Evolutionary conservation across 2,888 invertebrate genomes (phyloP).

Genomic region (Opisthograptis luteolata): DNA sequence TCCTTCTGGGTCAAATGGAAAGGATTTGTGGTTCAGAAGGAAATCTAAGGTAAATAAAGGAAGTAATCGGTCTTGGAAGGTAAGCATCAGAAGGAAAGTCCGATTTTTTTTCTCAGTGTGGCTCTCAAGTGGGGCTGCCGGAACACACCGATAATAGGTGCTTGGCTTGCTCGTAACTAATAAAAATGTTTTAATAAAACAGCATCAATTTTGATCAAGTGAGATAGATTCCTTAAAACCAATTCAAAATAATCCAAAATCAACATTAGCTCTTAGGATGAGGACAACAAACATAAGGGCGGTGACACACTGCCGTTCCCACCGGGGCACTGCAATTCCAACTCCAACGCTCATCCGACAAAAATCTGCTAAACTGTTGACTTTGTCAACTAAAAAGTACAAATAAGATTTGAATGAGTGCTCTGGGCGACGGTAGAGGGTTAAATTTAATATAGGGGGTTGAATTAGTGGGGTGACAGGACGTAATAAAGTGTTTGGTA

Average conservation of each 20-base stretch:
- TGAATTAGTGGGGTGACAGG: constrained; percentile 26
- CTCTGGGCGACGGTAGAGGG: constrained; percentile 28
- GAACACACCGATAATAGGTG: too few relatives aligned
- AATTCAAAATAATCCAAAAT: neutral
- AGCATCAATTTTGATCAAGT: too few relatives aligned
- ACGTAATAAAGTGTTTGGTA: constrained; percentile 39
- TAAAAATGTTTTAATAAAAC: too few relatives aligned
- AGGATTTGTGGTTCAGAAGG: too few relatives aligned
- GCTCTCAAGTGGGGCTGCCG: too few relatives aligned
- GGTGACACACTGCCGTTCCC: constrained; percentile 19
- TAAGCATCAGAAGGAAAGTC: too few relatives aligned
- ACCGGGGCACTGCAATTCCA: constrained; percentile 20
- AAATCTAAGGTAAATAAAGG: too few relatives aligned
- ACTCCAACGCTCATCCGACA: constrained; percentile 43
- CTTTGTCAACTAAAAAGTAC: constrained; percentile 76
- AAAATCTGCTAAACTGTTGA: constrained; percentile 64
- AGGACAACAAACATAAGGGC: constrained; percentile 18
- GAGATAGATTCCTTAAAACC: too few relatives aligned
- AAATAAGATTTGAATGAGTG: constrained; percentile 80
- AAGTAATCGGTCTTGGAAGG: too few relatives aligned
- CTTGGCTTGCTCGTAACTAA: too few relatives aligned
- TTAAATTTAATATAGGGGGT: constrained; percentile 29
- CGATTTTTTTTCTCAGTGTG: too few relatives aligned
- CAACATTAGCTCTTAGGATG: constrained; percentile 7
- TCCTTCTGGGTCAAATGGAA: too few relatives aligned